Base-by-base conservation (phyloP, 2,888 invertebrate species). In the Schizotus pectinicornis region DNA sequence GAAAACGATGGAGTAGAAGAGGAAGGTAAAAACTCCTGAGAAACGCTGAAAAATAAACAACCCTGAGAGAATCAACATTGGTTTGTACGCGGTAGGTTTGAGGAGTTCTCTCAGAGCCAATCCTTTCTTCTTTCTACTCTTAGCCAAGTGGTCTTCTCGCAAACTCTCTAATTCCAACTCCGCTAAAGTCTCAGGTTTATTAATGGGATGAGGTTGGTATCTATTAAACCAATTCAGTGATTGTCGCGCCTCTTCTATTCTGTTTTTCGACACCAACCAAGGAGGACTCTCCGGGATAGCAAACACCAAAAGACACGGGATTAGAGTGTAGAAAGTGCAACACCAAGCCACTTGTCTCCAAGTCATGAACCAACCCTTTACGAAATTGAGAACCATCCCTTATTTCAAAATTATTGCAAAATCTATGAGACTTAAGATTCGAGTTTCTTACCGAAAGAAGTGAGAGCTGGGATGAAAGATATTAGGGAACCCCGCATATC, bases 1-100 rank as follows among this genome's bases (percentile, higher is more conserved):
- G 74, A 84, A 84, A n/a, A 81, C 82, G 38, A 85, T 83, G 0
- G 85, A 83, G 67, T 83, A 85, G 71, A 84, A 85, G 0, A 85
- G 76, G 0, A 83, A 84, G 6, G 84, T 82, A 64, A 84, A 85
- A 63, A 85, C 83, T 33, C 85, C 85, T 30, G 83, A 80, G 61
- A 83, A 83, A 62, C 84, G 84, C 70, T 85, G 84, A 64, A 84
- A 82, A 14, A 81, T 71, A 70, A 85, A 85, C 11, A 84, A 72
- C 9, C 81, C 75, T 54, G 81, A 78, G 5, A 85, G 75, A 45
- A 85, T 79, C 7, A 80, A 57, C 65, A 84, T 68, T 0, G 85
- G 84, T 67, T 85, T 85, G 75, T 82, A 83, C 9, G 82, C 84
- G 1, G 83, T 83, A 1, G 84, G 83, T 64, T 80, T 80, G 6